Percentiles rank a stretch among this genome's conserved stretches.
Evolutionary conservation across 2,113 vertebrate genomes (phyloP).

Genomic region (Verasper variegatus): DNA sequence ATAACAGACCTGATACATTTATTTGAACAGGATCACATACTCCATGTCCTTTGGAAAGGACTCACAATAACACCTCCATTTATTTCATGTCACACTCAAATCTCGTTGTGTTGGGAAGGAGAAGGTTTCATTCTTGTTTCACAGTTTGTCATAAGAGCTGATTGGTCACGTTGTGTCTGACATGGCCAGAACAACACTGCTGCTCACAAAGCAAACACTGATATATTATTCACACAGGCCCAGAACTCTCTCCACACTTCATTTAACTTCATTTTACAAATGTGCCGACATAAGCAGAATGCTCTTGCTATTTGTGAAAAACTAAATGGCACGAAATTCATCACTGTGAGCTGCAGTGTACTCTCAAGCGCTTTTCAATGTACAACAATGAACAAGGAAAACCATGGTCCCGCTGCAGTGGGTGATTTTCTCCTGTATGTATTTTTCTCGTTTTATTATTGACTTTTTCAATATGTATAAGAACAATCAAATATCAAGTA

Average conservation of each 20-base stretch:
- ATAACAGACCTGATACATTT: too few species aligned
- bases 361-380: constrained; percentile 27
- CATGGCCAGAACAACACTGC: constrained; percentile 18
- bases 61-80: not conserved
- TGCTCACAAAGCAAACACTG: constrained; percentile 34
- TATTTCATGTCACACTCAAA: not conserved
- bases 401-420: constrained; percentile 5
- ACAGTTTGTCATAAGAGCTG: not conserved
- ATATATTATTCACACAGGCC: constrained; percentile 35
- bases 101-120: not conserved
- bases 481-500: not conserved
- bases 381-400: constrained; percentile 33
- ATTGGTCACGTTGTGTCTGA: constrained; percentile 15
- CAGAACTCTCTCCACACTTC: constrained; percentile 51
- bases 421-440: not conserved
- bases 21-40: too few species aligned
- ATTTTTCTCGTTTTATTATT: not conserved
- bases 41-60: too few species aligned
- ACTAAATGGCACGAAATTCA: constrained; percentile 40
- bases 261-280: constrained; percentile 56
- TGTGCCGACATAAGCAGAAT: constrained; percentile 58
- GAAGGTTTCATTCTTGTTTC: not conserved
- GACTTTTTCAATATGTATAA: constrained; percentile 10
- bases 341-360: constrained; percentile 34
- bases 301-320: constrained; percentile 24